Evolutionary conservation across 2,888 invertebrate genomes (phyloP).

Genomic region (Hypolimnas misippus): DNA sequence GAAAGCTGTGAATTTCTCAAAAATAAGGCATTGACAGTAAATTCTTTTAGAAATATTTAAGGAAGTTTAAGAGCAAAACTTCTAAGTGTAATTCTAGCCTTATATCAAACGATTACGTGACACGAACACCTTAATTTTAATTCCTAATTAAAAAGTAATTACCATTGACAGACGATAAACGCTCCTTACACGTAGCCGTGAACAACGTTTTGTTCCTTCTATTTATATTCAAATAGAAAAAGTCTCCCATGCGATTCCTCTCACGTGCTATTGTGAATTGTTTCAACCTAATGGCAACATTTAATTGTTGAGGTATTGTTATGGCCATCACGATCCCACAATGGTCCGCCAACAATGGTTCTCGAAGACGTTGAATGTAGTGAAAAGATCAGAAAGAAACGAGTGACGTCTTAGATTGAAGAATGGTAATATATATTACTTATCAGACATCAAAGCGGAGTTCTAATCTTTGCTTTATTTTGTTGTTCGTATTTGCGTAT

Average conservation of each 20-base stretch:
- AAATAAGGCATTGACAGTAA: no score
- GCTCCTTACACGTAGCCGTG: conserved; percentile 50
- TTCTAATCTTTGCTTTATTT: conserved; percentile 6
- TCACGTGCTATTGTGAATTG: conserved; percentile 79
- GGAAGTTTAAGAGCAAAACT: no score
- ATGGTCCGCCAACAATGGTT: conserved; percentile 53
- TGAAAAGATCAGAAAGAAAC: conserved; percentile 39
- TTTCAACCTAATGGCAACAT: conserved; percentile 65
- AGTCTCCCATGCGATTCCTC: conserved; percentile 74
- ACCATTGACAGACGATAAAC: conserved; percentile 20
- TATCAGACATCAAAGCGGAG: not conserved
- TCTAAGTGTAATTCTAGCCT: no score
- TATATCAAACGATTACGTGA: not conserved
- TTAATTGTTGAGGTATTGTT: conserved; percentile 75
- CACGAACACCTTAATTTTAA: not conserved
- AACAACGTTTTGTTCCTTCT: conserved; percentile 42
- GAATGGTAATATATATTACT: conserved; percentile 21
- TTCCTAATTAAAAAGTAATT: conserved; percentile 27
- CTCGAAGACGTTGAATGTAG: conserved; percentile 36
- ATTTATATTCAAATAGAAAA: conserved; percentile 51
- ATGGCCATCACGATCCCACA: conserved; percentile 68
- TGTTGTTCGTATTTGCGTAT: no score
- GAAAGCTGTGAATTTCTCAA: no score
- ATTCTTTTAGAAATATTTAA: no score
- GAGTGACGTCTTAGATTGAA: conserved; percentile 23